Conservation (phyloP, 2,888 invertebrate species). For the Drosophila prolongata region DNA sequence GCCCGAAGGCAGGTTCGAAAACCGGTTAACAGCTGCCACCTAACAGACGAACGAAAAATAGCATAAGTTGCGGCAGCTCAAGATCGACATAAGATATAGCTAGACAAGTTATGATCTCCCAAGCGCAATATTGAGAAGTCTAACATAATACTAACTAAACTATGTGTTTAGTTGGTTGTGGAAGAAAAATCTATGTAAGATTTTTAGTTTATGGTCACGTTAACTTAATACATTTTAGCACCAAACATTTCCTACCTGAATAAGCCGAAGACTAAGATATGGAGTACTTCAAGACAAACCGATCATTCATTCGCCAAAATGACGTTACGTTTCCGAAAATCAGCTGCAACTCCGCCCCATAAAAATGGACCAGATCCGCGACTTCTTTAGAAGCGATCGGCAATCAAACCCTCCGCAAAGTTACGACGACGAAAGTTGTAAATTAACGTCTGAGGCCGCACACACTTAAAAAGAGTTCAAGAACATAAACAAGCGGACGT, state of each 20-base stretch:
- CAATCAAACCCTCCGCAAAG: constrained; percentile 26
- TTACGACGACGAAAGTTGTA: constrained; percentile 66
- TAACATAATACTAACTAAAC: too few relatives aligned
- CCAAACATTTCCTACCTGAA: too few relatives aligned
- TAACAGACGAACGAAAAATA: constrained; percentile 23
- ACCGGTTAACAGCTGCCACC: constrained; percentile 59
- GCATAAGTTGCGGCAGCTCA: constrained; percentile 26
- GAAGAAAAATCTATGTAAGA: too few relatives aligned
- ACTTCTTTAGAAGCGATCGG: constrained; percentile 1
- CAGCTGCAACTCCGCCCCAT: background rate
- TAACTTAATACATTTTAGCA: too few relatives aligned
- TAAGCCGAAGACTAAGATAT: too few relatives aligned
- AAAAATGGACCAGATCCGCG: background rate
- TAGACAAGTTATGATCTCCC: constrained; percentile 20
- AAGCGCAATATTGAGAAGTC: background rate
- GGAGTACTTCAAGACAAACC: too few relatives aligned
- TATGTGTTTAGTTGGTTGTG: too few relatives aligned
- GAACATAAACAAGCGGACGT: constrained; percentile 68
- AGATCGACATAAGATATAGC: constrained; percentile 39
- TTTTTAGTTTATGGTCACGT: too few relatives aligned
- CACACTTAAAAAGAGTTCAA: constrained; percentile 72
- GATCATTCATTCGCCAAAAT: too few relatives aligned
- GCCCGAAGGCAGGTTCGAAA: constrained; percentile 42
- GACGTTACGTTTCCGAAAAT: too few relatives aligned
- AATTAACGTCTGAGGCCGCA: constrained; percentile 71